Evolutionary conservation across 2,797 vertebrate genomes (phyloP).

Genomic region (Nyctibius grandis): DNA sequence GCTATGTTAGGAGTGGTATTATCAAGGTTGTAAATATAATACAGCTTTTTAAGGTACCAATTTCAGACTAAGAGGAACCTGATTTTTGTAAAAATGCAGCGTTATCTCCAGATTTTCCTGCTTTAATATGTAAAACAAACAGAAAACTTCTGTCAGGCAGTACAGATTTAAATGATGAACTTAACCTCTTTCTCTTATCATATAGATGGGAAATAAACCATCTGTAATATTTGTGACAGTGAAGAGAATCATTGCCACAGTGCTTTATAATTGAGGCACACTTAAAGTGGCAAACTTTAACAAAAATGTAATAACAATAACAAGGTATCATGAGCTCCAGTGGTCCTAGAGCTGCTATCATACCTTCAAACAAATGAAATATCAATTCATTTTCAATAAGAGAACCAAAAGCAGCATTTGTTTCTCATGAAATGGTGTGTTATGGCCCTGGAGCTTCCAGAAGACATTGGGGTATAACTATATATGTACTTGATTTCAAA

Average conservation of each 20-base stretch:
- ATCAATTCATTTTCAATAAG: neutral
- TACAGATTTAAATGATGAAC: neutral
- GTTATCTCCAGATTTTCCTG: neutral
- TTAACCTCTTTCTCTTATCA: neutral
- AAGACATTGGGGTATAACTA: neutral
- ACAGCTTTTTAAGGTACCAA: neutral
- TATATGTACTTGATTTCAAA: neutral
- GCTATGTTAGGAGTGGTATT: conserved; percentile 3
- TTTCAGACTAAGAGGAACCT: neutral
- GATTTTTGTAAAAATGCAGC: neutral
- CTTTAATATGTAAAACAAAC: neutral
- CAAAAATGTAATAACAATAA: neutral
- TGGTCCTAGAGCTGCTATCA: neutral
- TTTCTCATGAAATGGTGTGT: neutral
- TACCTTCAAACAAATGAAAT: neutral
- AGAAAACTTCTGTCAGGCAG: neutral
- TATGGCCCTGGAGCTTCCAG: neutral
- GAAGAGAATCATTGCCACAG: neutral
- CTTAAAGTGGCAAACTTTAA: neutral
- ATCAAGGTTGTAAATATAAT: neutral
- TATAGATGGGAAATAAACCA: neutral
- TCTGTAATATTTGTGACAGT: neutral
- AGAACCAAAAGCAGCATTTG: neutral
- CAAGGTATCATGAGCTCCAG: neutral
- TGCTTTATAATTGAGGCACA: neutral